A percentile compares a stretch with the other conserved stretches of the same genome.
Evolutionary conservation across 2,113 vertebrate genomes (phyloP).

Genomic region (Chrysochloris asiatica): DNA sequence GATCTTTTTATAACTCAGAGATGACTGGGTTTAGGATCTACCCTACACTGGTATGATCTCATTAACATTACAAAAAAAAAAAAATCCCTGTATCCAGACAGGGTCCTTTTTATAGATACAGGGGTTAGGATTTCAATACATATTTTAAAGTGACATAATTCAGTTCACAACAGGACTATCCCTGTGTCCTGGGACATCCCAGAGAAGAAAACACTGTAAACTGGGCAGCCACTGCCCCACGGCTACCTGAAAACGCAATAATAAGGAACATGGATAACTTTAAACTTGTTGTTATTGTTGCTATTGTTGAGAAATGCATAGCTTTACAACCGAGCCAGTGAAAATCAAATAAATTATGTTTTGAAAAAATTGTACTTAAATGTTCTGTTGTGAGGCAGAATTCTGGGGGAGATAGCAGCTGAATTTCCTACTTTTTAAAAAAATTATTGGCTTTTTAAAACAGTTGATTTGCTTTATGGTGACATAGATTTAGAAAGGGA

Average conservation of each 20-base stretch:
- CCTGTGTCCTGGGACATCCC: too few species aligned
- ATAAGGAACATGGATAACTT: background rate
- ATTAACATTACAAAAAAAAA: background rate
- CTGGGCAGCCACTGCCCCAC: background rate
- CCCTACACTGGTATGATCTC: background rate
- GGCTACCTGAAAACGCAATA: background rate
- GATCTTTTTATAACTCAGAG: background rate
- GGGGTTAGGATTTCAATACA: background rate
- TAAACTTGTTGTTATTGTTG: too few species aligned
- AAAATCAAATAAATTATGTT: background rate
- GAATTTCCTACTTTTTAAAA: background rate
- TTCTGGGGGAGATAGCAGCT: background rate
- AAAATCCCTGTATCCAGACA: background rate
- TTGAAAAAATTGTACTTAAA: background rate
- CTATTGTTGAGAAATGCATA: background rate
- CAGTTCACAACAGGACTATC: background rate
- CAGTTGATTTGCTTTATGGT: background rate
- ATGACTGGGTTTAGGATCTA: too few species aligned
- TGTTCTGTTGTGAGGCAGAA: background rate
- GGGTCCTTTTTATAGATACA: background rate
- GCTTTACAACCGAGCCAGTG: background rate
- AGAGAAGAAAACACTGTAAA: background rate
- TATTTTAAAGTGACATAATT: background rate
- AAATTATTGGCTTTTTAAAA: background rate
- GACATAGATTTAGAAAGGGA: background rate